Evolutionary conservation across 2,113 vertebrate genomes (phyloP).

Genomic region (Python bivittatus): DNA sequence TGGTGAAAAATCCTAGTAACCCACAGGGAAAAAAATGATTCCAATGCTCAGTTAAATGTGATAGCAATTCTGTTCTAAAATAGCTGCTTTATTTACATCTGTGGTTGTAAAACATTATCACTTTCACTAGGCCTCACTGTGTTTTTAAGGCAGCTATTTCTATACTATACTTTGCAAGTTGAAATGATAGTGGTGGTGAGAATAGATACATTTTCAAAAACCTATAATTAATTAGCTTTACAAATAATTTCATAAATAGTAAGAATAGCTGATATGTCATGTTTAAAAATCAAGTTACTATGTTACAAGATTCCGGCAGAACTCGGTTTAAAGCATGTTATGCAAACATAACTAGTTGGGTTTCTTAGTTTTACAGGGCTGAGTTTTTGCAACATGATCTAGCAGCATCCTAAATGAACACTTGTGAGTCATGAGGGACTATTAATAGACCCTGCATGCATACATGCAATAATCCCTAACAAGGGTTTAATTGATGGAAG

Average conservation of each 20-base stretch:
- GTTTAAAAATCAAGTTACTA: slow-evolving; percentile 36
- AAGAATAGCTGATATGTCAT: slow-evolving; percentile 38
- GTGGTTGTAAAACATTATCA: neutral
- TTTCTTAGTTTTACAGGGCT: slow-evolving; percentile 32
- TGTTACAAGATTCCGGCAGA: slow-evolving; percentile 18
- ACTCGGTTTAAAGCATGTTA: slow-evolving; percentile 26
- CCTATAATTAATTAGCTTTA: neutral
- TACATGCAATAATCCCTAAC: slow-evolving; percentile 36
- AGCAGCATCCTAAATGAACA: slow-evolving; percentile 55
- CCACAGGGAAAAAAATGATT: slow-evolving; percentile 8
- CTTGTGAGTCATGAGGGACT: slow-evolving; percentile 59
- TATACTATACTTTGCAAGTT: neutral
- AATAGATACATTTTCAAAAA: neutral
- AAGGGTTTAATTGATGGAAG: slow-evolving; percentile 22
- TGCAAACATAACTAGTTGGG: slow-evolving; percentile 41
- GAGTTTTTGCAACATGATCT: slow-evolving; percentile 43
- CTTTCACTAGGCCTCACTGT: neutral
- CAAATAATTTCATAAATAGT: neutral
- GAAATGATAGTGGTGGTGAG: neutral
- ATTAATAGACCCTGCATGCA: slow-evolving; percentile 58
- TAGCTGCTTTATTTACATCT: neutral
- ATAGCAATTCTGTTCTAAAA: slow-evolving; percentile 6
- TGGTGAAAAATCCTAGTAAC: slow-evolving; percentile 42
- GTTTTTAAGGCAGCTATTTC: neutral
- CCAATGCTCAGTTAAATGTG: slow-evolving; percentile 50